phyloP scores from a whole-genome alignment of 2,113 vertebrate genomes.

The Echinops telfairi region DNA sequence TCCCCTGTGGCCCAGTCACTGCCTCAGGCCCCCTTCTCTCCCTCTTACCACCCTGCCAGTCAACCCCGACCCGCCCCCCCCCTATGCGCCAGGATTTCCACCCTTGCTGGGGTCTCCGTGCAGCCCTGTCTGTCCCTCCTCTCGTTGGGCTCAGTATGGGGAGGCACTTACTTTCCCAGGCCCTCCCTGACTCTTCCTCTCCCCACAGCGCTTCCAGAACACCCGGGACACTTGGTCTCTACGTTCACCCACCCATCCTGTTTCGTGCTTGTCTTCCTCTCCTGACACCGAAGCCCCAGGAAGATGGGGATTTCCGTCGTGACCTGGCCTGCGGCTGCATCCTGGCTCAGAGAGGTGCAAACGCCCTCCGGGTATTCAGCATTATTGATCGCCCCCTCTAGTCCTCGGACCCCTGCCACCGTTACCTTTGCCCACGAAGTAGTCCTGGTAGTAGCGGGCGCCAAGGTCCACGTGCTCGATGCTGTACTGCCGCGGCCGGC shows the following conservation, averaged over 20 bases:
- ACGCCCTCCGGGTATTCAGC: too few relatives aligned
- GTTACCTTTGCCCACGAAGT: constrained; percentile 92
- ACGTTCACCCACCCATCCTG: not conserved
- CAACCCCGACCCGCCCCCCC: not conserved
- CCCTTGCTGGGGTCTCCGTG: not conserved
- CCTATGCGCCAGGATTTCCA: not conserved
- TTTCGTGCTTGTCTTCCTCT: not conserved
- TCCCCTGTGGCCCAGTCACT: not conserved
- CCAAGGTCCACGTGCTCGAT: constrained; percentile 96
- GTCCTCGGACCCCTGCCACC: not conserved
- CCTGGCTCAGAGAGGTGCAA: too few relatives aligned
- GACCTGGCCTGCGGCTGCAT: too few relatives aligned
- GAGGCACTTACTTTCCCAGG: not conserved
- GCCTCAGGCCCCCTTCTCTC: not conserved
- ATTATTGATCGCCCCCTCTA: too few relatives aligned
- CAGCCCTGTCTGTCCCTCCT: not conserved
- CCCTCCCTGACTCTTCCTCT: not conserved
- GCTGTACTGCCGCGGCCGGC: constrained; percentile 90
- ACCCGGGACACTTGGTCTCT: too few relatives aligned
- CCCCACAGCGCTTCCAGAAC: too few relatives aligned
- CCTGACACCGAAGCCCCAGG: too few relatives aligned
- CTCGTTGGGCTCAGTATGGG: not conserved
- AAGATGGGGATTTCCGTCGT: too few relatives aligned
- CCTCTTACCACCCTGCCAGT: too few relatives aligned
- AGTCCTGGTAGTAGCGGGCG: constrained; percentile 94